These are phyloP conservation scores for Steinernema hermaphroditum DNA, from an alignment of 2,888 invertebrate genomes.

Conservation along the genomic window DNA sequence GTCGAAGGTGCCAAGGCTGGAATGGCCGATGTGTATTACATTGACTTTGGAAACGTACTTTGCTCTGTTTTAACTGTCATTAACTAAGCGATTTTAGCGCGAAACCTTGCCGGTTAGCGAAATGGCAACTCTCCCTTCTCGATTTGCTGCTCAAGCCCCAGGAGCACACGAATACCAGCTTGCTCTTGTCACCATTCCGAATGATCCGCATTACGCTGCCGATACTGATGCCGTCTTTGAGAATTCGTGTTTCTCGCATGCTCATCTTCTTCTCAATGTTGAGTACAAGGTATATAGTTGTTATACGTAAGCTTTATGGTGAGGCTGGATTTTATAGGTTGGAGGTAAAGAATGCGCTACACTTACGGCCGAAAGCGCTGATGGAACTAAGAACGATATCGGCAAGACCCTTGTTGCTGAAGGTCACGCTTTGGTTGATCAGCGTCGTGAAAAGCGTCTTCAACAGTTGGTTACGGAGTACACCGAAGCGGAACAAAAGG, in stretches of 20 bases:
- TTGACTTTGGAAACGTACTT: slow-evolving; percentile 88
- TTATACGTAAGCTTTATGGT: neutral
- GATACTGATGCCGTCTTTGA: slow-evolving; percentile 43
- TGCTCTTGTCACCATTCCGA: slow-evolving; percentile 81
- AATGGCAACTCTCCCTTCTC: slow-evolving; percentile 81
- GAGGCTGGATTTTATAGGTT: neutral
- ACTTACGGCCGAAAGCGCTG: slow-evolving; percentile 41
- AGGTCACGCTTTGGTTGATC: slow-evolving; percentile 82
- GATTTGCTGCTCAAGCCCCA: slow-evolving; percentile 74
- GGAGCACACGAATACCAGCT: slow-evolving; percentile 82
- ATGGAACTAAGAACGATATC: slow-evolving; percentile 73
- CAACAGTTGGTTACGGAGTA: slow-evolving; percentile 73
- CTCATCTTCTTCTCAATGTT: slow-evolving; percentile 49
- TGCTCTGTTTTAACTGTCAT: slow-evolving; percentile 22
- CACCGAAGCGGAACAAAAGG: slow-evolving; percentile 68
- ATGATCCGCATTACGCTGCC: slow-evolving; percentile 71
- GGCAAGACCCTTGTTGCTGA: slow-evolving; percentile 81
- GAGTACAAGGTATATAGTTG: slow-evolving; percentile 62
- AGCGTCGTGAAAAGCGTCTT: slow-evolving; percentile 79
- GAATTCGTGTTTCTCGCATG: slow-evolving; percentile 36
- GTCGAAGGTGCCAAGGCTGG: slow-evolving; percentile 78
- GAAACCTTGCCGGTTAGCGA: slow-evolving; percentile 77
- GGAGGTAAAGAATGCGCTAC: slow-evolving; percentile 43
- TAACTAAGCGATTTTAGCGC: slow-evolving; percentile 69
- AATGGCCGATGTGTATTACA: slow-evolving; percentile 81